Percentiles rank a stretch among this genome's conserved stretches.
Conservation (phyloP, 2,113 vertebrate species). For the Xenus cinereus region DNA sequence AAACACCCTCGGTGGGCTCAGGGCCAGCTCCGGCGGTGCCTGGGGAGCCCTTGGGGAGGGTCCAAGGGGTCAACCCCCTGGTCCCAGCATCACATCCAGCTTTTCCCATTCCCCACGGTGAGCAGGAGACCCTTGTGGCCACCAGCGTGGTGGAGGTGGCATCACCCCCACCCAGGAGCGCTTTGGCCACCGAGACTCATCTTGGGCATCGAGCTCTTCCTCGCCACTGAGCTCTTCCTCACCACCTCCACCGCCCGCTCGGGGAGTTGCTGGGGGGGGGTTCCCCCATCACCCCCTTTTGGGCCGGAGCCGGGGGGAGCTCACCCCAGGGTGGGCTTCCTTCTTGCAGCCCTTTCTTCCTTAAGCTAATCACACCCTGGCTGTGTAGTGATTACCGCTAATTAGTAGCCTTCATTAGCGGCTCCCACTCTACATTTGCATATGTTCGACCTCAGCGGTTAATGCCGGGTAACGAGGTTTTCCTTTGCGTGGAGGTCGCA, state of each 20-base stretch:
- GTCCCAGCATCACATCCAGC: neutral
- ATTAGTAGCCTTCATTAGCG: slow-evolving; percentile 48
- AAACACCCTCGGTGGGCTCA: neutral
- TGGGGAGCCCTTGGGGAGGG: neutral
- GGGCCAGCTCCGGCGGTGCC: neutral
- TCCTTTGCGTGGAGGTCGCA: neutral
- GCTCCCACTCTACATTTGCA: slow-evolving; percentile 1
- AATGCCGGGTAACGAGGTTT: neutral
- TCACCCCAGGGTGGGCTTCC: neutral
- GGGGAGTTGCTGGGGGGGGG: neutral
- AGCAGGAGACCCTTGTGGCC: too few species aligned
- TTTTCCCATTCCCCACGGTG: accelerated
- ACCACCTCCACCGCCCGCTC: accelerated
- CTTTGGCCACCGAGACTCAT: too few species aligned
- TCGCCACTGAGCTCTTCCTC: neutral
- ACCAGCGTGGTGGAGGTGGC: neutral
- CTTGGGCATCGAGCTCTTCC: too few species aligned
- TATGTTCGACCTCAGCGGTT: slow-evolving; percentile 28
- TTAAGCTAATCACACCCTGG: slow-evolving; percentile 24
- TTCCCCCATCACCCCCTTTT: neutral
- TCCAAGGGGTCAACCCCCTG: neutral
- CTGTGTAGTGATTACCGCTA: neutral
- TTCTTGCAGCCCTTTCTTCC: neutral
- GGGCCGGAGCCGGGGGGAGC: neutral
- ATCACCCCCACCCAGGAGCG: neutral